phyloP scores from a whole-genome alignment of 2,113 vertebrate genomes.

The Sterna hirundo region DNA sequence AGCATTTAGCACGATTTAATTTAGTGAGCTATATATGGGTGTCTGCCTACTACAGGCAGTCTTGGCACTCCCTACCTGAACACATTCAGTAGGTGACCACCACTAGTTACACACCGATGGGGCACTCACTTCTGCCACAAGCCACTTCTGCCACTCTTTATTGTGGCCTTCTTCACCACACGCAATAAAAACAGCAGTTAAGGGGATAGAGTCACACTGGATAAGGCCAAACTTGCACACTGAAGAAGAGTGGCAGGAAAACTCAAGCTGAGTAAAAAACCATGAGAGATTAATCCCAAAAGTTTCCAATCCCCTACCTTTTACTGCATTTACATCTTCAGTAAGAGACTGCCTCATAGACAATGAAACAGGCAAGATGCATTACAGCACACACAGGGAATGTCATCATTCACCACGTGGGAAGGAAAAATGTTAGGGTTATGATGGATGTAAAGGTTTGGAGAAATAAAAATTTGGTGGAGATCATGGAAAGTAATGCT shows the following conservation, averaged over 20 bases:
- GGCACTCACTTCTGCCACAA: not conserved
- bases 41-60: not conserved
- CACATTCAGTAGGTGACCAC: no score
- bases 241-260: not conserved
- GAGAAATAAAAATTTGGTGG: not conserved
- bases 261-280: not conserved
- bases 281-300: not conserved
- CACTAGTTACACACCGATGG: rapidly evolving
- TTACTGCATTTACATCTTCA: not conserved
- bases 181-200: not conserved
- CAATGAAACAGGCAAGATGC: not conserved
- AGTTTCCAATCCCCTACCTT: not conserved
- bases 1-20: not conserved
- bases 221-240: not conserved
- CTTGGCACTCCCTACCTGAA: rapidly evolving
- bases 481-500: not conserved
- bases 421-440: not conserved
- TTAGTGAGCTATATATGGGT: not conserved
- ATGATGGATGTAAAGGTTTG: not conserved
- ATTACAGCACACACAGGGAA: not conserved
- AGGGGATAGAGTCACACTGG: not conserved
- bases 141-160: not conserved
- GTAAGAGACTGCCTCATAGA: not conserved
- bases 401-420: not conserved
- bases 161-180: not conserved